A percentile compares a stretch with the other conserved stretches of the same genome.
These are phyloP conservation scores for Malthinus seriepunctatus DNA, from an alignment of 2,888 invertebrate genomes.

Conservation along the genomic window DNA sequence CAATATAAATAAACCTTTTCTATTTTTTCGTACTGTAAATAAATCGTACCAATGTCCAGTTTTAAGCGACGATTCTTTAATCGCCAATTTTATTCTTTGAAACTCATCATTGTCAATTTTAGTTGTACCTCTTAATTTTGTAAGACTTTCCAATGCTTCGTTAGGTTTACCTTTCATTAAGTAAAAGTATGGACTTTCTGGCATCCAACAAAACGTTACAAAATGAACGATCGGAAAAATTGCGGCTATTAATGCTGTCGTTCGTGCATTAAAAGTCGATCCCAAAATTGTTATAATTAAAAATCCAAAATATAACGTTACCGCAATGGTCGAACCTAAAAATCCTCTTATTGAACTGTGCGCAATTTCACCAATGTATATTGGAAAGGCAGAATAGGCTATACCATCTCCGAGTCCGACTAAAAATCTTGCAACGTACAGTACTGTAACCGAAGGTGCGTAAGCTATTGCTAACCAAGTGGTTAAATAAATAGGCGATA, in stretches of 20 bases:
- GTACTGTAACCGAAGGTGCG: slow-evolving; percentile 59
- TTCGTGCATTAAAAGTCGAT: slow-evolving; percentile 55
- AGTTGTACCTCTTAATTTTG: slow-evolving; percentile 54
- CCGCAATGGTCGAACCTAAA: slow-evolving; percentile 61
- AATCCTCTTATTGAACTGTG: slow-evolving; percentile 62
- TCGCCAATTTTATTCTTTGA: slow-evolving; percentile 42
- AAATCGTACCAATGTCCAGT: slow-evolving; percentile 61
- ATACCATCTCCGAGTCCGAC: slow-evolving; percentile 62
- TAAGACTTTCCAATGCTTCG: slow-evolving; percentile 56
- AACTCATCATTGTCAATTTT: slow-evolving; percentile 57
- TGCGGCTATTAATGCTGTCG: slow-evolving; percentile 56
- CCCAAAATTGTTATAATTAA: slow-evolving; percentile 58
- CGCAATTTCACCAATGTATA: slow-evolving; percentile 65
- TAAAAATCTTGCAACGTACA: slow-evolving; percentile 60
- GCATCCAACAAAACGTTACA: slow-evolving; percentile 57
- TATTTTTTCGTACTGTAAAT: slow-evolving; percentile 59
- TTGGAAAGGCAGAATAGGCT: slow-evolving; percentile 56
- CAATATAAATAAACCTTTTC: slow-evolving; percentile 66
- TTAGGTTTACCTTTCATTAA: slow-evolving; percentile 51
- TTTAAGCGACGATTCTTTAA: slow-evolving; percentile 55
- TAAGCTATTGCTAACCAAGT: slow-evolving; percentile 67
- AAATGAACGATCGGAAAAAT: slow-evolving; percentile 56
- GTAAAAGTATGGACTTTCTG: slow-evolving; percentile 62
- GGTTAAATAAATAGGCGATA: slow-evolving; percentile 63
- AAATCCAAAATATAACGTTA: slow-evolving; percentile 59